Conservation (phyloP, 2,113 vertebrate genomes). For the Heteronetta atricapilla region DNA sequence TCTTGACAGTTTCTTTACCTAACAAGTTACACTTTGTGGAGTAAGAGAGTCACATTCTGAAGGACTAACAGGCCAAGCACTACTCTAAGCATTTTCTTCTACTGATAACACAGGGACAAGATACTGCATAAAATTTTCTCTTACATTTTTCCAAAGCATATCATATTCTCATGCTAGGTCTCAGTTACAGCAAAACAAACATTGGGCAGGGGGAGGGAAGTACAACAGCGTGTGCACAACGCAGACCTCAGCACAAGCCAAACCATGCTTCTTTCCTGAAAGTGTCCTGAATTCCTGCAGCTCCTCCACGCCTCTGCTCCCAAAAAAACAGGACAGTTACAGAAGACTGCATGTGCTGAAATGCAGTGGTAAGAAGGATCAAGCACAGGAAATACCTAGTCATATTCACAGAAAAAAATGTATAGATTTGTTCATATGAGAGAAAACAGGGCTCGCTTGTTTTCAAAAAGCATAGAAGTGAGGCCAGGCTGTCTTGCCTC, state of each 20-base stretch:
- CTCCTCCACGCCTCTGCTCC: not conserved
- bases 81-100: not conserved
- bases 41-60: not conserved
- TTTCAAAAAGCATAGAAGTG: not conserved
- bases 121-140: not conserved
- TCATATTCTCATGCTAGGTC: not conserved
- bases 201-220: not conserved
- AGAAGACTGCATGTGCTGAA: not conserved
- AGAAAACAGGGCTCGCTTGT: not conserved
- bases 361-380: not conserved
- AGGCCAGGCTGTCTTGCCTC: not conserved
- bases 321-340: not conserved
- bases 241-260: not conserved
- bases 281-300: not conserved
- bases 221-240: not conserved
- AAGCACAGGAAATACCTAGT: not conserved
- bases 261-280: not conserved
- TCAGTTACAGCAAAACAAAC: not conserved
- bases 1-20: not conserved
- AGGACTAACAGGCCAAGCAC: not conserved
- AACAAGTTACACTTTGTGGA: not conserved
- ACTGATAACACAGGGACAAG: not conserved
- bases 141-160: not conserved
- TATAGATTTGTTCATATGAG: not conserved
- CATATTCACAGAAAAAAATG: not conserved